A percentile compares a stretch with the other conserved stretches of the same genome.
phyloP scores from a whole-genome alignment of 1,140 invertebrate species.

The Paraescarpia echinospica region DNA sequence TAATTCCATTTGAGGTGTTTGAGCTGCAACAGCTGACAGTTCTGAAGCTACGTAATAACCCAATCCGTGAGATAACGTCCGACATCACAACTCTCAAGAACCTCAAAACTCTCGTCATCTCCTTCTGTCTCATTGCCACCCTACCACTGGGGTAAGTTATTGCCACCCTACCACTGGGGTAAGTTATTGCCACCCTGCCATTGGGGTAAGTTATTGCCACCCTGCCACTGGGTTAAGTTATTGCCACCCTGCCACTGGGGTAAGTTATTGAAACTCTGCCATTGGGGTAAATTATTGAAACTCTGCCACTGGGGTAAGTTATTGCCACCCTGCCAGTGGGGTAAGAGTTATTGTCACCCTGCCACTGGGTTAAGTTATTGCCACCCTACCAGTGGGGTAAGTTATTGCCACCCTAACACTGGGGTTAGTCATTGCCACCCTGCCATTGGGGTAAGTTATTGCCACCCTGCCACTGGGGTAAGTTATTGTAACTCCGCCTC shows the following conservation, averaged over 20 bases:
- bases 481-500: not conserved
- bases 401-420: conserved; percentile 39
- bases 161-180: not conserved
- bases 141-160: conserved; percentile 46
- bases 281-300: not conserved
- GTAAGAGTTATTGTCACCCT: not conserved
- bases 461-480: not conserved
- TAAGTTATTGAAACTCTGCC: not conserved
- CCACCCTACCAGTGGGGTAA: not conserved
- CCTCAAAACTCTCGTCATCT: conserved; percentile 46
- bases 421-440: conserved; percentile 35
- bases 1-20: conserved; percentile 48
- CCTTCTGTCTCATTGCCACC: conserved; percentile 51
- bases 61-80: conserved; percentile 48
- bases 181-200: not conserved
- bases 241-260: not conserved
- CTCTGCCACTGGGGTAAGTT: not conserved
- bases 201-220: not conserved
- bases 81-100: conserved; percentile 47
- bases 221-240: not conserved
- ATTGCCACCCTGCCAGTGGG: not conserved
- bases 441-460: not conserved
- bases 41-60: conserved; percentile 54
- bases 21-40: conserved; percentile 47
- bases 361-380: not conserved